Evolutionary conservation across 2,797 vertebrate genomes (phyloP).

Genomic region (Enteromius argenteus): DNA sequence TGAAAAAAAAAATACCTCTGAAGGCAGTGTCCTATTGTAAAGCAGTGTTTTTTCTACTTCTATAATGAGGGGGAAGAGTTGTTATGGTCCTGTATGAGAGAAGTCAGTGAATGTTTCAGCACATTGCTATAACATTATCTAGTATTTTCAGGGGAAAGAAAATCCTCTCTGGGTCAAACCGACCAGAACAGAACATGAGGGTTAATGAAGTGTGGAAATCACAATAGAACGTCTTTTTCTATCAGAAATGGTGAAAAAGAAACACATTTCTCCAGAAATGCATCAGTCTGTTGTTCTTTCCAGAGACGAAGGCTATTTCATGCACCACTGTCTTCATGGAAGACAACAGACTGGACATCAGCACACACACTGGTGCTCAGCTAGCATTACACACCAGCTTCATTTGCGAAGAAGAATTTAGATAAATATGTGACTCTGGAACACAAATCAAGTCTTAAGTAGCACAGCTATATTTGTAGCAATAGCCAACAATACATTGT

Average conservation of each 20-base stretch:
- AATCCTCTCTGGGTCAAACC: background rate
- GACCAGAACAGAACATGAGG: background rate
- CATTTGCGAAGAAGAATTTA: background rate
- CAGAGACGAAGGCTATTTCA: background rate
- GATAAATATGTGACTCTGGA: background rate
- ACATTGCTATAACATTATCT: background rate
- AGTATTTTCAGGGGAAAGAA: background rate
- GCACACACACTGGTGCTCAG: background rate
- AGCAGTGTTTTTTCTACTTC: background rate
- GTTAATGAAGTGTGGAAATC: background rate
- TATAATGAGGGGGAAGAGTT: background rate
- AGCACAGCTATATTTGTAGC: too few relatives aligned
- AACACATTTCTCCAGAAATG: background rate
- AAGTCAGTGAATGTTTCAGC: background rate
- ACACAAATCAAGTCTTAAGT: too few relatives aligned
- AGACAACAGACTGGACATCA: background rate
- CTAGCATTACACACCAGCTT: background rate
- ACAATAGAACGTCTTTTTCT: background rate
- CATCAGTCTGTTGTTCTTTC: conserved; percentile 3
- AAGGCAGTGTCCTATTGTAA: background rate
- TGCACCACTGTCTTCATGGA: conserved; percentile 5
- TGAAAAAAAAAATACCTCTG: background rate
- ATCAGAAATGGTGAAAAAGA: background rate
- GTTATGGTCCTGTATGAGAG: background rate
- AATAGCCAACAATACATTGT: too few relatives aligned